These are phyloP conservation scores for Zoanthus solanderi DNA, from an alignment of 92 coral and sea anemone genomes.

Conservation along the genomic window DNA sequence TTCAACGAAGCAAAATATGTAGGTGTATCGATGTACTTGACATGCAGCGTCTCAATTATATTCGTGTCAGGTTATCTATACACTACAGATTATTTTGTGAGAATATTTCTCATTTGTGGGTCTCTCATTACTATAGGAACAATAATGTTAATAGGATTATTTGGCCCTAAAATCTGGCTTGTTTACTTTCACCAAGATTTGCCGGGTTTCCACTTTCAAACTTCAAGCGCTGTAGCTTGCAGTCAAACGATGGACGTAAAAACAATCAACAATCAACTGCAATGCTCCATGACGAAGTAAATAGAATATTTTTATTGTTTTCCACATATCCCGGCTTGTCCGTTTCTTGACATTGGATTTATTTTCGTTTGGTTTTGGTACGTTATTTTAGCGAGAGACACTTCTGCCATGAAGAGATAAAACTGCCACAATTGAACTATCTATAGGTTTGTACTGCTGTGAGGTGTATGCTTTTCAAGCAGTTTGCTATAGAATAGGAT, in stretches of 20 bases:
- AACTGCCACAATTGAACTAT: no score
- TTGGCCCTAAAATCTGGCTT: conserved; percentile 61
- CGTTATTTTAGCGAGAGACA: no score
- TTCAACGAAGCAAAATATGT: conserved; percentile 66
- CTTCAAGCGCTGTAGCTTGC: background rate
- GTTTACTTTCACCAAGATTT: conserved; percentile 6
- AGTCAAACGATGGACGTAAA: conserved; percentile 1
- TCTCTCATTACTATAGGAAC: conserved; percentile 51
- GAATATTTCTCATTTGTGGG: conserved; percentile 55
- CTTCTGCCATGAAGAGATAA: no score
- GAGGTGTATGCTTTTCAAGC: no score
- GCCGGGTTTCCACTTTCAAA: background rate
- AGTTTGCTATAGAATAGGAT: no score
- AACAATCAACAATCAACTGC: background rate
- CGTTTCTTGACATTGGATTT: no score
- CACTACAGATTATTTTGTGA: conserved; percentile 53
- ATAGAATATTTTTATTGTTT: no score
- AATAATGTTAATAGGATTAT: conserved; percentile 55
- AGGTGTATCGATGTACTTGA: conserved; percentile 62
- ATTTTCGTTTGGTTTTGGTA: no score
- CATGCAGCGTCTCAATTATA: conserved; percentile 55
- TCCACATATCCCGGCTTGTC: no score
- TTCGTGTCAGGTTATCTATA: conserved; percentile 57
- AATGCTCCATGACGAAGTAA: no score
- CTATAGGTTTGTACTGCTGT: no score